A percentile compares a stretch with the other conserved stretches of the same genome.
phyloP scores from a whole-genome alignment of 2,888 invertebrate genomes.

The Eupithecia exiguata region DNA sequence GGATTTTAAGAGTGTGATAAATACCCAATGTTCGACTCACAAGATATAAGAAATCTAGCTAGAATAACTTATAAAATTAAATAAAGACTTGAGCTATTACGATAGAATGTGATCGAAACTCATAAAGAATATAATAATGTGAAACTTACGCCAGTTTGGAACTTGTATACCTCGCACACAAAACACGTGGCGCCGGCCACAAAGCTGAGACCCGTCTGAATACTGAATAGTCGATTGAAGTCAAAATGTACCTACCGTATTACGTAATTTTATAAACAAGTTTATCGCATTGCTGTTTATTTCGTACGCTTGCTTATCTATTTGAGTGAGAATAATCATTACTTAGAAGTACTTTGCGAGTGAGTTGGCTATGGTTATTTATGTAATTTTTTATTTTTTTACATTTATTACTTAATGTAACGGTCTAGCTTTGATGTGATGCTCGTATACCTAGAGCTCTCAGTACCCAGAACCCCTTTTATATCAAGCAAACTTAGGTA shows the following conservation, averaged over 20 bases:
- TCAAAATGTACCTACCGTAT: constrained; percentile 16
- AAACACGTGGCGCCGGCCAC: constrained; percentile 35
- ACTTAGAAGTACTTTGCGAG: neutral
- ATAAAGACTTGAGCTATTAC: neutral
- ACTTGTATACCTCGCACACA: constrained; percentile 24
- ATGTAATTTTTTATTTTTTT: neutral
- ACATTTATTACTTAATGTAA: neutral
- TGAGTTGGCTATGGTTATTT: neutral
- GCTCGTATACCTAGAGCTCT: too few species aligned
- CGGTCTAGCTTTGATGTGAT: too few species aligned
- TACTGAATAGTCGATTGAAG: constrained; percentile 26
- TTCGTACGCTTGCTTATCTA: constrained; percentile 39
- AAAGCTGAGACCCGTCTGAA: constrained; percentile 31
- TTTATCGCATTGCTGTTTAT: constrained; percentile 38
- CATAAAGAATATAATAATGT: neutral
- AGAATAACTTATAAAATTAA: neutral
- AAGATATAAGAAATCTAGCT: neutral
- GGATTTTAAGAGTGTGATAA: neutral
- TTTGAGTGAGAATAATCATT: constrained; percentile 28
- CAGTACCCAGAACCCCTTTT: too few species aligned
- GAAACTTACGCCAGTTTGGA: constrained; percentile 41
- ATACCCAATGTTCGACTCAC: neutral
- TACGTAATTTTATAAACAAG: constrained; percentile 43
- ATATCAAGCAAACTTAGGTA: too few species aligned
- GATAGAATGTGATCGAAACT: neutral